A percentile compares a stretch with the other conserved stretches of the same genome.
These are phyloP conservation scores for Grallaria varia DNA, from an alignment of 2,113 vertebrate species.

Conservation along the genomic window DNA sequence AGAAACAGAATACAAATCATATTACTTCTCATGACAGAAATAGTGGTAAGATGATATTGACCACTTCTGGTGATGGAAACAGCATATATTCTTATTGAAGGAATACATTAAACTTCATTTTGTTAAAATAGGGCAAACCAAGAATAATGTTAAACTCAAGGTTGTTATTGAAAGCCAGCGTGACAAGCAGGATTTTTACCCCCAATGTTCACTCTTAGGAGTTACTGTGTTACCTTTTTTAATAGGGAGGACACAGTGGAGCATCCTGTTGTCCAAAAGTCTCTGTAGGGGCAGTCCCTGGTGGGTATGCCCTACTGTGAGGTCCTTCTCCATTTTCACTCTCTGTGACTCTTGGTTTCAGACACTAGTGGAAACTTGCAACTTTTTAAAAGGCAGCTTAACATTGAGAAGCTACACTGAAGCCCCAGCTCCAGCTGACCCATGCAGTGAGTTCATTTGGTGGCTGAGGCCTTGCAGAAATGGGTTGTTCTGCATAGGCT, in stretches of 20 bases:
- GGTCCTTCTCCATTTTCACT: neutral
- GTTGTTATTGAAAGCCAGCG: neutral
- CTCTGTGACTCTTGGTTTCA: neutral
- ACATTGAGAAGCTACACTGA: neutral
- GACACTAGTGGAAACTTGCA: neutral
- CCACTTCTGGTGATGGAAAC: neutral
- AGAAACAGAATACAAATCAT: neutral
- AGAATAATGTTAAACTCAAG: neutral
- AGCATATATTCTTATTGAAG: neutral
- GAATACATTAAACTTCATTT: neutral
- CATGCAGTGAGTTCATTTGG: neutral
- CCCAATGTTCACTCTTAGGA: neutral
- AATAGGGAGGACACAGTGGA: neutral
- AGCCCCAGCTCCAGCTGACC: neutral
- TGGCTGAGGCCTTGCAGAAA: neutral
- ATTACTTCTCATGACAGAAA: neutral
- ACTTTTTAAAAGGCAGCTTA: neutral
- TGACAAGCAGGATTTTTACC: neutral
- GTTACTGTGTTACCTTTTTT: neutral
- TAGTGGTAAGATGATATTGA: neutral
- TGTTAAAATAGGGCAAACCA: neutral
- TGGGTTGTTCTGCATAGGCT: rapidly evolving
- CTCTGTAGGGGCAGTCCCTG: rapidly evolving
- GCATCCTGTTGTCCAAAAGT: neutral
- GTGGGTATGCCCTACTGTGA: rapidly evolving